Evolutionary conservation across 2,797 vertebrate species (phyloP).

Genomic region (Chelon auratus): DNA sequence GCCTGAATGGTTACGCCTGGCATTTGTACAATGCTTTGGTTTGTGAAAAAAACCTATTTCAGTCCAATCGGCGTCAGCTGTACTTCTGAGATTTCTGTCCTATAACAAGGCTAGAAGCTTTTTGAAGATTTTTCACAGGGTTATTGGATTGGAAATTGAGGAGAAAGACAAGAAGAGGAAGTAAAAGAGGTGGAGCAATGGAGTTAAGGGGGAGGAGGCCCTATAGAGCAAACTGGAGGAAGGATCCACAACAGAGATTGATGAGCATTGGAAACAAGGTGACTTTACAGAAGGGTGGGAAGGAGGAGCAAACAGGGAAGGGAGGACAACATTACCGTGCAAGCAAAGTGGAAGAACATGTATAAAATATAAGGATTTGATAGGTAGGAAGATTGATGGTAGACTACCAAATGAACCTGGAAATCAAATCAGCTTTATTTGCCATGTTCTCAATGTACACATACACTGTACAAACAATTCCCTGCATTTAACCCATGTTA

Average conservation of each 20-base stretch:
- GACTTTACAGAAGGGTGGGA: constrained; percentile 71
- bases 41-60: background rate
- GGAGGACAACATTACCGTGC: constrained; percentile 39
- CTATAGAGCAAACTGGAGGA: constrained; percentile 53
- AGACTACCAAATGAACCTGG: constrained; percentile 10
- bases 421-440: background rate
- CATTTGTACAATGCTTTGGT: background rate
- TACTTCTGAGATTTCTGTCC: background rate
- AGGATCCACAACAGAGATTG: constrained; percentile 74
- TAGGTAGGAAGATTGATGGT: constrained; percentile 9
- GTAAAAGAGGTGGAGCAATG: constrained; percentile 23
- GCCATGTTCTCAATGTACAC: too few species aligned
- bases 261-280: constrained; percentile 81
- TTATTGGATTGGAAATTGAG: background rate
- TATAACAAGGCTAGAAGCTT: background rate
- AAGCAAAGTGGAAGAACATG: constrained; percentile 45
- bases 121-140: background rate
- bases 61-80: background rate
- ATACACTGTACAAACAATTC: too few species aligned
- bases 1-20: background rate
- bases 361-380: constrained; percentile 20
- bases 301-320: constrained; percentile 36
- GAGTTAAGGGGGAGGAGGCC: constrained; percentile 8
- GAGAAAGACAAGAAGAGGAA: constrained; percentile 19
- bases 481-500: too few species aligned